phyloP scores from a whole-genome alignment of 2,797 vertebrate genomes.

The Sebastiscus tertius region DNA sequence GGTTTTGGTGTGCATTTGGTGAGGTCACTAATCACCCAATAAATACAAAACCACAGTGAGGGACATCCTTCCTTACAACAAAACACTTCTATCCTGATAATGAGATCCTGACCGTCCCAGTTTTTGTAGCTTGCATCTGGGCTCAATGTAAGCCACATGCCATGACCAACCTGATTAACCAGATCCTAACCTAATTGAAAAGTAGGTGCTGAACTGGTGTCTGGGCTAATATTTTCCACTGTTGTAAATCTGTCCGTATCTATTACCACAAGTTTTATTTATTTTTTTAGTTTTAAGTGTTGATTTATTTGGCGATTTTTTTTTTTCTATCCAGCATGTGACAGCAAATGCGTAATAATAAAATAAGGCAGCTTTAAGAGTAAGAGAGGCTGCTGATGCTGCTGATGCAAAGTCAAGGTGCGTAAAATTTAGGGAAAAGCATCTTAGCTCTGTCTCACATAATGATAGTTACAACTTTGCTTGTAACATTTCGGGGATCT shows the following conservation, averaged over 20 bases:
- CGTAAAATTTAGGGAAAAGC: neutral
- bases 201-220: neutral
- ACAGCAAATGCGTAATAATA: neutral
- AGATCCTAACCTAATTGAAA: neutral
- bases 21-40: neutral
- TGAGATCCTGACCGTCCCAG: neutral
- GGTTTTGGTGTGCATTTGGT: neutral
- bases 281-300: neutral
- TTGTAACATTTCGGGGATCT: neutral
- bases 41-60: neutral
- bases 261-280: neutral
- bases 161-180: neutral
- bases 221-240: neutral
- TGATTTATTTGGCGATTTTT: neutral
- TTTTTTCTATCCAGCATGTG: neutral
- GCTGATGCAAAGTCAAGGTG: neutral
- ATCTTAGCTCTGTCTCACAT: neutral
- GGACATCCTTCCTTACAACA: neutral
- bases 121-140: neutral
- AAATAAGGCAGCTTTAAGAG: neutral
- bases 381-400: neutral
- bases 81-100: neutral
- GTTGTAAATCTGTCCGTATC: neutral
- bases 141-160: slow-evolving; percentile 8
- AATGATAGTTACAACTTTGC: neutral